phyloP scores from a whole-genome alignment of 2,888 invertebrate species.

The Aleiodes leptofemur region DNA sequence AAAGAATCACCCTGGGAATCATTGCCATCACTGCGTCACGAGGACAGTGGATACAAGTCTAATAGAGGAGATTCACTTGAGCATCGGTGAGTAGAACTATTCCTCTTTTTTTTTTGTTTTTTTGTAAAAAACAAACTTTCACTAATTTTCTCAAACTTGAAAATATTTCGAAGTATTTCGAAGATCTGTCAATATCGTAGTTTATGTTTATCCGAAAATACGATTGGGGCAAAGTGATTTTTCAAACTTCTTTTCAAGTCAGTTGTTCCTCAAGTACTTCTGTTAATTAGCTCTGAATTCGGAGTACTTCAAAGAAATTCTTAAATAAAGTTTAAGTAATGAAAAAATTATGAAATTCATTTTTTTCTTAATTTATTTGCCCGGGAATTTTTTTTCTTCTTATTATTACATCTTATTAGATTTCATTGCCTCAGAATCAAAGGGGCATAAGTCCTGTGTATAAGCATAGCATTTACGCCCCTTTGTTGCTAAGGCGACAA shows the following conservation, averaged over 20 bases:
- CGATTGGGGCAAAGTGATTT: not conserved
- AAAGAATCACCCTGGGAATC: constrained; percentile 91
- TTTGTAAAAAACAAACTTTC: not conserved
- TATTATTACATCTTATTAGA: too few species aligned
- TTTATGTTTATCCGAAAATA: not conserved
- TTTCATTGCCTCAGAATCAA: too few species aligned
- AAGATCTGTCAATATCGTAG: constrained; percentile 82
- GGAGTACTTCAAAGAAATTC: constrained; percentile 25
- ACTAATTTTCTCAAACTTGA: constrained; percentile 3
- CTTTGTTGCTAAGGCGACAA: too few species aligned
- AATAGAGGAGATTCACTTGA: constrained; percentile 91
- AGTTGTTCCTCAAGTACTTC: constrained; percentile 19
- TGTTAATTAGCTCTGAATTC: constrained; percentile 29
- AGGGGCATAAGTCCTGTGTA: too few species aligned
- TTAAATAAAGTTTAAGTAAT: constrained; percentile 24
- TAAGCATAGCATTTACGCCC: too few species aligned
- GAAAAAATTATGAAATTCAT: not conserved
- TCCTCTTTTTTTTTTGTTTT: not conserved
- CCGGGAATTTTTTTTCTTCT: too few species aligned
- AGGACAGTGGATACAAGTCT: constrained; percentile 92
- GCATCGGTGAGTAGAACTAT: constrained; percentile 81
- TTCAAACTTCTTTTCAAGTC: constrained; percentile 38
- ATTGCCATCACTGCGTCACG: constrained; percentile 88
- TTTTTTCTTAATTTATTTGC: too few species aligned
- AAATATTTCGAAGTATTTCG: constrained; percentile 83